Conservation (phyloP, 2,888 invertebrate species). For the Parnassius mnemosyne region DNA sequence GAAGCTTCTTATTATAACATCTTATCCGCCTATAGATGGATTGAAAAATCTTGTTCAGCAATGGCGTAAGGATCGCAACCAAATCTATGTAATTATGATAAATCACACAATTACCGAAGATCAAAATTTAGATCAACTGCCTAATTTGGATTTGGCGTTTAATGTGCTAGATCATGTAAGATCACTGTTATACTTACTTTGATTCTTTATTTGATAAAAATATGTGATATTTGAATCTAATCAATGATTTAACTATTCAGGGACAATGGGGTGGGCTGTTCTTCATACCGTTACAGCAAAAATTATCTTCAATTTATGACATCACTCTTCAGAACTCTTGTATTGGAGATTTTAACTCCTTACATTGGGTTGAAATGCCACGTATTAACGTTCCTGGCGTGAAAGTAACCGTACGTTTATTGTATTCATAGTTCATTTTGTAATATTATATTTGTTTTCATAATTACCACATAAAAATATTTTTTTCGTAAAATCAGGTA, state of each 20-base stretch:
- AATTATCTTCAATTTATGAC: slow-evolving; percentile 14
- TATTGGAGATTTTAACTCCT: slow-evolving; percentile 44
- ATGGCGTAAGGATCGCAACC: slow-evolving; percentile 42
- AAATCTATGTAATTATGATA: slow-evolving; percentile 44
- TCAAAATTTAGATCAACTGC: slow-evolving; percentile 40
- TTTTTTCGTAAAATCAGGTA: slow-evolving; percentile 26
- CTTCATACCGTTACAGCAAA: slow-evolving; percentile 35
- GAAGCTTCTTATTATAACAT: slow-evolving; percentile 40
- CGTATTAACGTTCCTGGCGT: slow-evolving; percentile 35
- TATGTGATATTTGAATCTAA: slow-evolving; percentile 3
- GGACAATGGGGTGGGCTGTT: slow-evolving; percentile 45
- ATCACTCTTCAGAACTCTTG: slow-evolving; percentile 35
- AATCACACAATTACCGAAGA: slow-evolving; percentile 40
- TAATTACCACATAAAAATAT: neutral
- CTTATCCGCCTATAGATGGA: slow-evolving; percentile 41
- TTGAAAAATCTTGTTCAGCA: slow-evolving; percentile 40
- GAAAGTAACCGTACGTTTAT: slow-evolving; percentile 44
- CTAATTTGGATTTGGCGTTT: slow-evolving; percentile 43
- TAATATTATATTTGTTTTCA: neutral
- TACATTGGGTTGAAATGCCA: slow-evolving; percentile 47
- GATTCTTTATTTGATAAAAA: slow-evolving; percentile 11
- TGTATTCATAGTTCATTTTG: neutral
- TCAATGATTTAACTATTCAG: slow-evolving; percentile 31
- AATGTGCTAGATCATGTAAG: slow-evolving; percentile 44
- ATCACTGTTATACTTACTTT: slow-evolving; percentile 5